Evolutionary conservation across 2,888 invertebrate genomes (phyloP).

Genomic region (Drosophila atripex): DNA sequence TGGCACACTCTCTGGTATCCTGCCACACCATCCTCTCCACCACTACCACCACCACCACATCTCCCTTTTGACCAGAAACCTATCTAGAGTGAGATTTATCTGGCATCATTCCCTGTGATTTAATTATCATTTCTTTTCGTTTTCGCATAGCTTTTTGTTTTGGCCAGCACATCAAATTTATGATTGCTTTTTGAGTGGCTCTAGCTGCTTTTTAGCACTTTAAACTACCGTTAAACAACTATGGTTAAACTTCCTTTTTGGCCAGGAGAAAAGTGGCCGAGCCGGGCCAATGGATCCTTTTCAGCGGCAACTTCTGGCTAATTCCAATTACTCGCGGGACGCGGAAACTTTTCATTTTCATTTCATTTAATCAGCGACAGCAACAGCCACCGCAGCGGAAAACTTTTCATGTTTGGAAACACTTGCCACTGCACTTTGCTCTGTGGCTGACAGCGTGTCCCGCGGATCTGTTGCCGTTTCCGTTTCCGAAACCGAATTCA

Average conservation of each 20-base stretch:
- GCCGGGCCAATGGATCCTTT: slow-evolving; percentile 3
- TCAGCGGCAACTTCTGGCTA: slow-evolving; percentile 11
- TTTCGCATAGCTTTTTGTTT: slow-evolving; percentile 9
- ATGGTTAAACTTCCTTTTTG: background rate
- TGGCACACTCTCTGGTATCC: slow-evolving; percentile 43
- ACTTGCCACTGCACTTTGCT: slow-evolving; percentile 58
- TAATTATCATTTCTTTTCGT: slow-evolving; percentile 61
- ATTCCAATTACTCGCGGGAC: slow-evolving; percentile 32
- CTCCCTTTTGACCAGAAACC: slow-evolving; percentile 14
- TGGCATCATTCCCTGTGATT: slow-evolving; percentile 66
- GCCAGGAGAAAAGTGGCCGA: background rate
- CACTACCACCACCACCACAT: background rate
- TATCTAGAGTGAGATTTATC: slow-evolving; percentile 59
- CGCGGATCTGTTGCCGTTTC: slow-evolving; percentile 7
- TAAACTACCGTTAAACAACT: background rate
- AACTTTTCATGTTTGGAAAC: slow-evolving; percentile 60
- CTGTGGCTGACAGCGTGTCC: slow-evolving; percentile 58
- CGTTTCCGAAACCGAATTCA: slow-evolving; percentile 5
- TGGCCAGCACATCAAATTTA: slow-evolving; percentile 25
- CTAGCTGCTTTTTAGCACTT: slow-evolving; percentile 11
- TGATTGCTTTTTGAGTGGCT: slow-evolving; percentile 36
- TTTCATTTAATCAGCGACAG: slow-evolving; percentile 62
- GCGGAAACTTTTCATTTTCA: slow-evolving; percentile 59
- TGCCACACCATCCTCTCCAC: background rate
- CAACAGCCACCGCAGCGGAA: slow-evolving; percentile 49